Evolutionary conservation across 2,113 vertebrate genomes (phyloP).

Genomic region (Columbina picui): DNA sequence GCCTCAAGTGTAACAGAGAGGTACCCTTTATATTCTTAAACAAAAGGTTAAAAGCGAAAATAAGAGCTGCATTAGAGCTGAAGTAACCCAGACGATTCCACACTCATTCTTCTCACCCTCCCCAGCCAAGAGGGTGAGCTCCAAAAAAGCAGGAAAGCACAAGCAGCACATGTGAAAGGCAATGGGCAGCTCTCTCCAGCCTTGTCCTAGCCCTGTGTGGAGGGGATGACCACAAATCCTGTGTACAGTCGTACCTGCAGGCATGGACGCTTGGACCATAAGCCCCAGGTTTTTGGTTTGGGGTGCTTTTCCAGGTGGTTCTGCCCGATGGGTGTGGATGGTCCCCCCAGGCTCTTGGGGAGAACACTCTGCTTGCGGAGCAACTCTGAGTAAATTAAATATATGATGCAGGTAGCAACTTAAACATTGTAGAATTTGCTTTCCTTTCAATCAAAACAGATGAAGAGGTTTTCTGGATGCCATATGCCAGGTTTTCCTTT

Average conservation of each 20-base stretch:
- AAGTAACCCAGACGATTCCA: not conserved
- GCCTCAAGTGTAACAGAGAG: not conserved
- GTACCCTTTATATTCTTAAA: slow-evolving; percentile 11
- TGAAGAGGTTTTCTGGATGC: not conserved
- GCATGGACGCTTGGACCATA: not conserved
- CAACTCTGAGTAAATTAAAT: not conserved
- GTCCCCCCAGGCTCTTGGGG: not conserved
- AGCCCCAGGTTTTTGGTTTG: not conserved
- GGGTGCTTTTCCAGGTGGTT: not conserved
- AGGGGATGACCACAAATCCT: not conserved
- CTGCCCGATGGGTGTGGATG: not conserved
- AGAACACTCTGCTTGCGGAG: not conserved
- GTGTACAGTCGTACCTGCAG: not conserved
- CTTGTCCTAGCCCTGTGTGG: not conserved
- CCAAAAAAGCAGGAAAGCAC: not conserved
- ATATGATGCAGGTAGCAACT: not conserved
- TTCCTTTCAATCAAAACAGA: not conserved
- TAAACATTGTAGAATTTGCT: not conserved
- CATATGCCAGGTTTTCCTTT: not conserved
- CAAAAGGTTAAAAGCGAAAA: not conserved
- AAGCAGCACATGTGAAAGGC: not conserved
- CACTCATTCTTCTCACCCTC: not conserved
- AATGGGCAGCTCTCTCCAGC: not conserved
- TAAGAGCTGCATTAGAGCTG: not conserved
- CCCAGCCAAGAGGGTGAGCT: not conserved